Evolutionary conservation across 1,140 invertebrate species (phyloP).

Genomic region (Pseudomyrmex pallidus): DNA sequence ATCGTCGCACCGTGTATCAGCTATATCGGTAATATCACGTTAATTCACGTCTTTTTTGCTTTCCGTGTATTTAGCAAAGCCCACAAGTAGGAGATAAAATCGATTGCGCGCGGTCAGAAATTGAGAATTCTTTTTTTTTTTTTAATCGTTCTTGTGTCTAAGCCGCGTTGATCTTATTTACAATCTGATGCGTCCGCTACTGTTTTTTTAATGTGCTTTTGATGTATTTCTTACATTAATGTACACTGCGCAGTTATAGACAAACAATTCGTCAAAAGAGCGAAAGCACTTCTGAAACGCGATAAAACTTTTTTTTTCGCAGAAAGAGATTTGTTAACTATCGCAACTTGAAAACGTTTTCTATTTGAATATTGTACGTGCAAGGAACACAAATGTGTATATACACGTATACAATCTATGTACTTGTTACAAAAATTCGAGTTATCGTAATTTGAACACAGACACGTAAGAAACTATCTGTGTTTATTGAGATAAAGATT

Average conservation of each 20-base stretch:
- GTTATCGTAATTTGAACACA: not conserved
- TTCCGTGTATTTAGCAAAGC: not conserved
- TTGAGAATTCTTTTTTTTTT: not conserved
- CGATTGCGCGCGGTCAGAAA: constrained; percentile 13
- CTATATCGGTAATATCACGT: constrained; percentile 47
- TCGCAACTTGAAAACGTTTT: not conserved
- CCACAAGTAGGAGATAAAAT: constrained; percentile 44
- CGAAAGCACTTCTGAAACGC: not conserved
- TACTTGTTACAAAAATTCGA: not conserved
- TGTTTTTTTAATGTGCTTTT: constrained; percentile 41
- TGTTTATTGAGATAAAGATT: not conserved
- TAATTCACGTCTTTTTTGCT: not conserved
- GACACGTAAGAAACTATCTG: not conserved
- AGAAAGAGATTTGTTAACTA: too few relatives aligned
- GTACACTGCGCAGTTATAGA: not conserved
- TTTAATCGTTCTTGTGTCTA: not conserved
- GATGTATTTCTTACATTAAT: constrained; percentile 12
- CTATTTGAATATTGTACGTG: too few relatives aligned
- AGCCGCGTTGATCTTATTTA: constrained; percentile 17
- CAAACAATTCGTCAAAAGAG: not conserved
- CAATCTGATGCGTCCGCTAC: constrained; percentile 1
- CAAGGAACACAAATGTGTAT: too few relatives aligned
- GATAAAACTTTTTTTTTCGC: not conserved
- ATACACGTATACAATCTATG: too few relatives aligned
- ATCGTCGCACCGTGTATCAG: constrained; percentile 54